Base-by-base conservation (phyloP, 1,140 invertebrate genomes). In the Drosophila sp. region DNA sequence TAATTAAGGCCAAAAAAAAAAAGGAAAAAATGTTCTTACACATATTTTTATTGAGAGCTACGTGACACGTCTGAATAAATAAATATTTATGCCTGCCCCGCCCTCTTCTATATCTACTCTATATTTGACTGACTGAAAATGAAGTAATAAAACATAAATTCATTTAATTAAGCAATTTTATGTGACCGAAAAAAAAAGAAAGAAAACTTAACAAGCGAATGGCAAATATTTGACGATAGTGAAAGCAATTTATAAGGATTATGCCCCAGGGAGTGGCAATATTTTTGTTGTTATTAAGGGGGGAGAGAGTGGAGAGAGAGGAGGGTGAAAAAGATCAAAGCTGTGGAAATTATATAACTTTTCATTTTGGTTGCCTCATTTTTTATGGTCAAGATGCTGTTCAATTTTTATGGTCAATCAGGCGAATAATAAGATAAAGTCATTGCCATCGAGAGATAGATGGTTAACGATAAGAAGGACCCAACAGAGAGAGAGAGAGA, bases 121-220 rank as follows among this genome's bases (percentile, higher is more conserved):
- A 25, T 40, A 56, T 61, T 76, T 87, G 79, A 89, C 72, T 75
- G 70, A 73, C 73, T 80, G 76, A 71, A 76, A 69, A 81, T 86
- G 79, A 64, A 62, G 80, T 70, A 77, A 89, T 79, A 76, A 68
- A 79, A 79, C 65, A 79, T 80, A 90, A 87, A 84, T 79, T 84
- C 76, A 87, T 87, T 87, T 87, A 90, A 87, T 87, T 87, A 87
- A 89, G 83, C 84, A 80, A 79, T 83, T 89, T 89, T 71, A 76
- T 79, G 72, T 72, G 70, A 47, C 61, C 29, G 29, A 76, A 64
- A 62, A 64, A 62, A 69, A 75, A 70, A 71, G 81, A 82, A 76
- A 79, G 69, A 66, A 74, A 84, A 82, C 58, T 68, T 70, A 82
- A 72, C 71, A 64, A 71, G 40, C 4, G 50, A 55, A 68, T 47